Evolutionary conservation across 2,888 invertebrate species (phyloP).

Genomic region (Mesodorylaimus sp.): DNA sequence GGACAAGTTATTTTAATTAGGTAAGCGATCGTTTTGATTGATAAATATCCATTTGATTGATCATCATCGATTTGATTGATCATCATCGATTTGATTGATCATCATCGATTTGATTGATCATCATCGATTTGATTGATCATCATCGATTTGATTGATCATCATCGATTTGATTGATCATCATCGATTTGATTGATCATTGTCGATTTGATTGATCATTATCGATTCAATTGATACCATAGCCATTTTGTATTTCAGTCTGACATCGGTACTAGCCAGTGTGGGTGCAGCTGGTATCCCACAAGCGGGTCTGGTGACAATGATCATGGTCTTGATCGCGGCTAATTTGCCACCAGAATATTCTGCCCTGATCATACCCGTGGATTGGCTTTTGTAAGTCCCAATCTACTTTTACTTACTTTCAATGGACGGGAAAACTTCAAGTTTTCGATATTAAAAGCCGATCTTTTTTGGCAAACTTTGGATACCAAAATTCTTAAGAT

Average conservation of each 20-base stretch:
- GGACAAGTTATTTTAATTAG: slow-evolving; percentile 8
- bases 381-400: slow-evolving; percentile 32
- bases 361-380: slow-evolving; percentile 30
- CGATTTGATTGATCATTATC: not conserved
- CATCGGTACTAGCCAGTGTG: slow-evolving; percentile 87
- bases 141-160: not conserved
- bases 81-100: not conserved
- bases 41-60: not conserved
- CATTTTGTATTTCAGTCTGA: slow-evolving; percentile 48
- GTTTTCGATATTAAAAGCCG: too few species aligned
- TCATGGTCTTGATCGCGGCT: slow-evolving; percentile 31
- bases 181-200: not conserved
- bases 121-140: not conserved
- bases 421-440: too few species aligned
- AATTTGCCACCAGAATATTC: slow-evolving; percentile 30
- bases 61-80: not conserved
- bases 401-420: not conserved
- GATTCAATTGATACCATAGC: not conserved
- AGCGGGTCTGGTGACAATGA: slow-evolving; percentile 23
- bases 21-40: not conserved
- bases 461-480: too few species aligned
- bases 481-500: too few species aligned
- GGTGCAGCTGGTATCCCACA: slow-evolving; percentile 72
- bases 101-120: not conserved
- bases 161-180: not conserved